Evolutionary conservation across 2,797 vertebrate genomes (phyloP).

Genomic region (Eremophila alpestris): DNA sequence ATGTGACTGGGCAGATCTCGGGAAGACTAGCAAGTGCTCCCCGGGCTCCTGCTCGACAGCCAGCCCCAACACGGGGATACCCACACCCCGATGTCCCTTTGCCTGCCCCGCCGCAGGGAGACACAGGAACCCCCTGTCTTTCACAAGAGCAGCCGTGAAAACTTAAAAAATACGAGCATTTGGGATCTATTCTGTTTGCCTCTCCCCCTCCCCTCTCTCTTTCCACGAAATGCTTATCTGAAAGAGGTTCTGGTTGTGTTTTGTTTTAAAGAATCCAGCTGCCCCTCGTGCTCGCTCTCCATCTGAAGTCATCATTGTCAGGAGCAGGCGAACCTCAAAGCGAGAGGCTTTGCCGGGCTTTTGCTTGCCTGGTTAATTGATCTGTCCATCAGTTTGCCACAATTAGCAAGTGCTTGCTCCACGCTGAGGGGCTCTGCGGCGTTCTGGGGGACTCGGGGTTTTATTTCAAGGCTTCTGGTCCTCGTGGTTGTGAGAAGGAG

Average conservation of each 20-base stretch:
- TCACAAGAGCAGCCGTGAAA: not conserved
- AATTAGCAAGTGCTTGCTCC: not conserved
- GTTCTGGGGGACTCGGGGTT: not conserved
- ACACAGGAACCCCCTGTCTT: not conserved
- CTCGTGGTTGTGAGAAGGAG: not conserved
- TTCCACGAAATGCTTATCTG: not conserved
- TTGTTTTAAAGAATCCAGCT: conserved; percentile 26
- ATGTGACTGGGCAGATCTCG: conserved; percentile 51
- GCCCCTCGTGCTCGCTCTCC: conserved; percentile 4
- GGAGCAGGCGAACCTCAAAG: conserved; percentile 24
- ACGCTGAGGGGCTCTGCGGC: not conserved
- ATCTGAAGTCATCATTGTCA: conserved; percentile 22
- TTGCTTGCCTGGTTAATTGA: not conserved
- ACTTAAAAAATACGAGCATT: not conserved
- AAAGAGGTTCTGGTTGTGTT: conserved; percentile 27
- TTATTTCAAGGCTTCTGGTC: not conserved
- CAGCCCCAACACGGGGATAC: not conserved
- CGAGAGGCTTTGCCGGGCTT: not conserved
- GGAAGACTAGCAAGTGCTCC: conserved; percentile 6
- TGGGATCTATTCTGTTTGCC: not conserved
- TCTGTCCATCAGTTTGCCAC: conserved; percentile 23
- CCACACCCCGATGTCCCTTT: not conserved
- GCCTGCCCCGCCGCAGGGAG: not conserved
- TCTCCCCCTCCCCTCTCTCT: not conserved
- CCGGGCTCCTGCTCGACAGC: not conserved